Evolutionary conservation across 2,888 invertebrate species (phyloP).

Genomic region (Polyploca ridens): DNA sequence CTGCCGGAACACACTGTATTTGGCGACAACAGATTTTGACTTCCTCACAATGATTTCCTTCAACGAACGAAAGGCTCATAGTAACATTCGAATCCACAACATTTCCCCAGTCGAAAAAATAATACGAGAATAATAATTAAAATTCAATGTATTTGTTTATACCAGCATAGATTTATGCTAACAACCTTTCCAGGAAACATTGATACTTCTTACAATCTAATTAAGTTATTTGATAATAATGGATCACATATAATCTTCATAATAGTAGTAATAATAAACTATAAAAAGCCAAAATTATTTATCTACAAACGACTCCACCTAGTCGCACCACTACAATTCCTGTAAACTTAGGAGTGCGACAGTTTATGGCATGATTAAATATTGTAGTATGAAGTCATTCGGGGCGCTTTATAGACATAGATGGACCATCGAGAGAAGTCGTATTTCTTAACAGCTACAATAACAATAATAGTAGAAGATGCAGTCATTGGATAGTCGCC

Average conservation of each 20-base stretch:
- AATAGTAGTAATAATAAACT: conserved; percentile 42
- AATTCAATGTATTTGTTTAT: conserved; percentile 48
- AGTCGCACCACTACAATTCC: neutral
- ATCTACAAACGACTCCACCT: conserved; percentile 4
- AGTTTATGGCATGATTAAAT: conserved; percentile 15
- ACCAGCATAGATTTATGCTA: conserved; percentile 46
- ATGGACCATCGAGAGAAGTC: conserved; percentile 7
- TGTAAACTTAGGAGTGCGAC: neutral
- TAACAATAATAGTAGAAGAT: conserved; percentile 38
- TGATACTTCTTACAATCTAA: conserved; percentile 55
- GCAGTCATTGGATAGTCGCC: conserved; percentile 40
- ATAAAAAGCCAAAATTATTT: conserved; percentile 40
- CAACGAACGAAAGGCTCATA: too few species aligned
- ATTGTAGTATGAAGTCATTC: conserved; percentile 1
- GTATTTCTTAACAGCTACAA: conserved; percentile 23
- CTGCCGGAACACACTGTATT: too few species aligned
- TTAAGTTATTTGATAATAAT: conserved; percentile 52
- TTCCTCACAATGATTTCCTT: too few species aligned
- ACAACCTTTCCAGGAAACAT: conserved; percentile 54
- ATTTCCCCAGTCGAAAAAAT: neutral
- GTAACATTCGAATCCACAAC: too few species aligned
- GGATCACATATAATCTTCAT: conserved; percentile 57
- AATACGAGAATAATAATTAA: conserved; percentile 19
- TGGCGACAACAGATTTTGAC: too few species aligned
- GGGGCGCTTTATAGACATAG: conserved; percentile 13